These are phyloP conservation scores for Centropyge bicolor DNA, from an alignment of 2,797 vertebrate genomes.

Conservation along the genomic window DNA sequence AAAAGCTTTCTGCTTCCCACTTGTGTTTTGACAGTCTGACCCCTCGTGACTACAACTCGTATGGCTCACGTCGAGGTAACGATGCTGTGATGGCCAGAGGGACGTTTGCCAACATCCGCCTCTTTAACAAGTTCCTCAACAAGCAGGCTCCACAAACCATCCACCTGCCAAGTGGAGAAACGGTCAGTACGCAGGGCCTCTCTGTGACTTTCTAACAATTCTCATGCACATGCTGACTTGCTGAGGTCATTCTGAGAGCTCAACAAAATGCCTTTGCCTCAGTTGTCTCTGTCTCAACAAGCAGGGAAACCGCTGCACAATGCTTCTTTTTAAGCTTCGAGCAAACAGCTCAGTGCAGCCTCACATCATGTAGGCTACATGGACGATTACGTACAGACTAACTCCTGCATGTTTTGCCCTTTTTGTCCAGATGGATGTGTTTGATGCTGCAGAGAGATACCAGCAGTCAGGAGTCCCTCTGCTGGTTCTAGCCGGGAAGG, in stretches of 20 bases:
- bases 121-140: slow-evolving; percentile 96
- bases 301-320: not conserved
- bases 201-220: rapidly evolving
- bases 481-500: slow-evolving; percentile 94
- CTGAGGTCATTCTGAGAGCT: not conserved
- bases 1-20: not conserved
- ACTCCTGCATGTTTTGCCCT: not conserved
- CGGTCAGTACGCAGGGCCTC: slow-evolving; percentile 77
- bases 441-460: slow-evolving; percentile 95
- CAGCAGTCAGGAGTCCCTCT: slow-evolving; percentile 88
- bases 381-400: not conserved
- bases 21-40: slow-evolving; percentile 83
- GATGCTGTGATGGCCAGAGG: slow-evolving; percentile 97
- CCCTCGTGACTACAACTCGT: slow-evolving; percentile 96
- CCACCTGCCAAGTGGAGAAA: slow-evolving; percentile 92
- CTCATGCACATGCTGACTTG: not conserved
- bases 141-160: slow-evolving; percentile 94
- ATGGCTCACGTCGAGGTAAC: slow-evolving; percentile 96
- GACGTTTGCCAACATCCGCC: slow-evolving; percentile 97
- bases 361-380: not conserved
- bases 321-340: not conserved
- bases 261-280: not conserved
- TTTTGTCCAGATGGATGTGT: slow-evolving; percentile 91
- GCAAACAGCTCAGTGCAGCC: not conserved
- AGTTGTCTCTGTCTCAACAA: not conserved